phyloP scores from a whole-genome alignment of 1,140 invertebrate species.

The Bombyx mandarina region DNA sequence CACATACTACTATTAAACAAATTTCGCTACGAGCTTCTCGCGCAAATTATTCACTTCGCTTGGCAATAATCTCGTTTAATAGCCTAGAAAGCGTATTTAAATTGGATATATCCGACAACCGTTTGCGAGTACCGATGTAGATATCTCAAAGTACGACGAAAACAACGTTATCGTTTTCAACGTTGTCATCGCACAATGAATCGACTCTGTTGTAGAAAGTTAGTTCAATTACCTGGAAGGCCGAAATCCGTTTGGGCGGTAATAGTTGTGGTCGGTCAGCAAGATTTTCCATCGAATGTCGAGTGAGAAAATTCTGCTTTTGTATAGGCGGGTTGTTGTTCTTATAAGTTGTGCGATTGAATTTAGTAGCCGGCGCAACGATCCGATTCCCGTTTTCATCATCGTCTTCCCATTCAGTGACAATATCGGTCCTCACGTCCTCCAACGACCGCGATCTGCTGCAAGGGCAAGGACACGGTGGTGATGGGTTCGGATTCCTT shows the following conservation, averaged over 20 bases:
- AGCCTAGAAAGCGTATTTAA: constrained; percentile 55
- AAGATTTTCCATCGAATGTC: constrained; percentile 80
- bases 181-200: constrained; percentile 26
- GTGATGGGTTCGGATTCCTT: constrained; percentile 40
- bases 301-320: constrained; percentile 58
- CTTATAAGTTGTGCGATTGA: constrained; percentile 42
- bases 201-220: constrained; percentile 43
- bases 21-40: constrained; percentile 13
- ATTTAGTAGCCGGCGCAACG: constrained; percentile 63
- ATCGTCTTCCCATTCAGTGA: constrained; percentile 76
- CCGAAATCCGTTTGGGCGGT: constrained; percentile 56
- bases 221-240: constrained; percentile 59
- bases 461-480: constrained; percentile 71
- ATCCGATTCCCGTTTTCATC: constrained; percentile 73
- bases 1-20: constrained; percentile 23
- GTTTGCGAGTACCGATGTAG: constrained; percentile 4
- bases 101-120: constrained; percentile 9
- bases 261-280: constrained; percentile 65
- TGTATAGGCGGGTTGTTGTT: constrained; percentile 43
- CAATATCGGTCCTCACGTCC: constrained; percentile 76
- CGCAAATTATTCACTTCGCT: constrained; percentile 39
- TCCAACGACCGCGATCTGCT: constrained; percentile 78
- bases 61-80: constrained; percentile 31
- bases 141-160: constrained; percentile 3
- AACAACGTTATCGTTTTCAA: constrained; percentile 9